Evolutionary conservation across 2,113 vertebrate genomes (phyloP).

Genomic region (Grus americana): DNA sequence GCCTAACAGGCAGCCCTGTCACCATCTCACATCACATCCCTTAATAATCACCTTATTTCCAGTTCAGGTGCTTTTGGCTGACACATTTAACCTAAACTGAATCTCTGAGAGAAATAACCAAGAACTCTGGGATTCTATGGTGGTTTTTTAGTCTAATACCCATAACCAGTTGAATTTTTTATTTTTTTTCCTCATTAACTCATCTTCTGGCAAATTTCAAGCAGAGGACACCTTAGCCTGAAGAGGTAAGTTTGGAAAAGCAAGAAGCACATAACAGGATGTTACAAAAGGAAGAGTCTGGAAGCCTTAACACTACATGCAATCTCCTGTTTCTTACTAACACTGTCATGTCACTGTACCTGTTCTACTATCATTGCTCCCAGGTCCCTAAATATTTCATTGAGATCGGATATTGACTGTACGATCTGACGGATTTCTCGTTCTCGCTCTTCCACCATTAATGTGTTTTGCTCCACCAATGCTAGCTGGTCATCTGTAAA

Average conservation of each 20-base stretch:
- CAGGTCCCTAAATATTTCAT: slow-evolving; percentile 93
- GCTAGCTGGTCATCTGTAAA: slow-evolving; percentile 94
- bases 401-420: slow-evolving; percentile 96
- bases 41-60: background rate
- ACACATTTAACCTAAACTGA: background rate
- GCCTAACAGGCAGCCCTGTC: background rate
- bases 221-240: background rate
- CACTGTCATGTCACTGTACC: slow-evolving; percentile 69
- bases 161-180: background rate
- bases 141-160: background rate
- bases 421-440: slow-evolving; percentile 94
- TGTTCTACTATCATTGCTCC: slow-evolving; percentile 98
- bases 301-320: background rate
- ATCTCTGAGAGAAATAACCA: background rate
- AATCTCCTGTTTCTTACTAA: background rate
- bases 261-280: background rate
- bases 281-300: background rate
- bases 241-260: background rate
- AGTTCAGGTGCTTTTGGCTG: background rate
- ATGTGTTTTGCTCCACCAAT: slow-evolving; percentile 88
- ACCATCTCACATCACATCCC: background rate
- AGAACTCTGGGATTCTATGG: background rate
- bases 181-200: background rate
- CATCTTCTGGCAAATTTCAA: background rate
- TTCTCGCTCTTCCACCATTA: slow-evolving; percentile 93